A percentile compares a stretch with the other conserved stretches of the same genome.
Evolutionary conservation across 2,888 invertebrate genomes (phyloP).

Genomic region (Brenthis ino): DNA sequence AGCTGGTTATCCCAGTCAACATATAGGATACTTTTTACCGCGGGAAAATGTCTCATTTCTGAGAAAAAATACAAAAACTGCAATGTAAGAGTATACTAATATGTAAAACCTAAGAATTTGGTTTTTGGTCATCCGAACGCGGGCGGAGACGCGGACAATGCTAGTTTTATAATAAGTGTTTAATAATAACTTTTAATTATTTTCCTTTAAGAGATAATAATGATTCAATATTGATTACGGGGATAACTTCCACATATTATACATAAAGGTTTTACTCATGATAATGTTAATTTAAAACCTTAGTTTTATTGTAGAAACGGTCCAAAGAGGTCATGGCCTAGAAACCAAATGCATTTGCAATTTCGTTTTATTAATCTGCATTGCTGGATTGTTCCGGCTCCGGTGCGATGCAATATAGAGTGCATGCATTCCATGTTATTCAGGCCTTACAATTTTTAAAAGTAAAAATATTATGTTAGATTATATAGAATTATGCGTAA

Average conservation of each 20-base stretch:
- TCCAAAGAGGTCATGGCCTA: constrained; percentile 26
- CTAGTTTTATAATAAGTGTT: no score
- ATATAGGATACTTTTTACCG: no score
- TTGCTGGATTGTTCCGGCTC: constrained; percentile 12
- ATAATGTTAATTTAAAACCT: constrained; percentile 4
- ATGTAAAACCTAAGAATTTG: no score
- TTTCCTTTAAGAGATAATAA: background rate
- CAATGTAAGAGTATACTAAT: no score
- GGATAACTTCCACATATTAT: background rate
- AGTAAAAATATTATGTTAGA: background rate
- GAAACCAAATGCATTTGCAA: constrained; percentile 23
- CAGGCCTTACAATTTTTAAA: constrained; percentile 8
- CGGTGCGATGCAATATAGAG: constrained; percentile 15
- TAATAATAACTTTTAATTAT: background rate
- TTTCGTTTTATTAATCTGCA: constrained; percentile 26
- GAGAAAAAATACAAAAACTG: no score
- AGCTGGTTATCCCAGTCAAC: no score
- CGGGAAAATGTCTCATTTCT: no score
- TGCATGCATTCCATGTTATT: constrained; percentile 1
- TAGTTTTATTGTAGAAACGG: constrained; percentile 12
- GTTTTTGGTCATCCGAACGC: no score
- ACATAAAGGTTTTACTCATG: background rate
- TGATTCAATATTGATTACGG: background rate
- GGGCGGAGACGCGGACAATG: no score
- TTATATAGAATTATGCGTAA: no score